Conservation (phyloP, 2,888 invertebrate genomes). For the Chrysomela aeneicollis region DNA sequence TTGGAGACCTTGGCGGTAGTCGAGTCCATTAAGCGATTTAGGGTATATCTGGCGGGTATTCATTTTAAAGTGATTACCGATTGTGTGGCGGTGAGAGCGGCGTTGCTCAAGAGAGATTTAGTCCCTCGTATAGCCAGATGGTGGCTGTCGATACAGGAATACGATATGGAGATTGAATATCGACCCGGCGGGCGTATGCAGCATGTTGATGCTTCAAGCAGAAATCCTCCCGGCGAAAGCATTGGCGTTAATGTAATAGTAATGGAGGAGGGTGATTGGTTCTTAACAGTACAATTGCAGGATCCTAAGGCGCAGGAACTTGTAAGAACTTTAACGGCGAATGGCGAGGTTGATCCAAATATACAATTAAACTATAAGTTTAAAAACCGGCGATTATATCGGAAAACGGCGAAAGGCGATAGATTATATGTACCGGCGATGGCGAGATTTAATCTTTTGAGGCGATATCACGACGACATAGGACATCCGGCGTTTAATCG, state of each 20-base stretch:
- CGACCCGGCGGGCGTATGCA: too few species aligned
- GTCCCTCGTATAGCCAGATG: too few species aligned
- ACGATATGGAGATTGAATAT: too few species aligned
- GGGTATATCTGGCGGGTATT: conserved; percentile 18
- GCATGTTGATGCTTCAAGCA: conserved; percentile 21
- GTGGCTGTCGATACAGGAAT: too few species aligned
- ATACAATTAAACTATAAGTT: conserved; percentile 22
- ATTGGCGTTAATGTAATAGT: too few species aligned
- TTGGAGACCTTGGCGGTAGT: too few species aligned
- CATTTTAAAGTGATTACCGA: conserved; percentile 34
- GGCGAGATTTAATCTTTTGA: conserved; percentile 11
- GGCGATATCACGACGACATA: too few species aligned
- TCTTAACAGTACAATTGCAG: too few species aligned
- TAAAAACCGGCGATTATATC: conserved; percentile 29
- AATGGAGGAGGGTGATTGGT: too few species aligned
- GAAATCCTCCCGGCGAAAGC: too few species aligned
- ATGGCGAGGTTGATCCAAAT: conserved; percentile 23
- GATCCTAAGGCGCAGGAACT: conserved; percentile 30
- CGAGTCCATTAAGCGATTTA: conserved; percentile 38
- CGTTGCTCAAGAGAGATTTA: conserved; percentile 38
- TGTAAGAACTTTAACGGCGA: conserved; percentile 19
- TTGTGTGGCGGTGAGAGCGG: too few species aligned
- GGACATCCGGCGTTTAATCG: too few species aligned
- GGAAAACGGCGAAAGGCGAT: conserved; percentile 22
- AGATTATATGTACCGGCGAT: conserved; percentile 24